phyloP scores from a whole-genome alignment of 2,797 vertebrate genomes.

The Danio kyathit region DNA sequence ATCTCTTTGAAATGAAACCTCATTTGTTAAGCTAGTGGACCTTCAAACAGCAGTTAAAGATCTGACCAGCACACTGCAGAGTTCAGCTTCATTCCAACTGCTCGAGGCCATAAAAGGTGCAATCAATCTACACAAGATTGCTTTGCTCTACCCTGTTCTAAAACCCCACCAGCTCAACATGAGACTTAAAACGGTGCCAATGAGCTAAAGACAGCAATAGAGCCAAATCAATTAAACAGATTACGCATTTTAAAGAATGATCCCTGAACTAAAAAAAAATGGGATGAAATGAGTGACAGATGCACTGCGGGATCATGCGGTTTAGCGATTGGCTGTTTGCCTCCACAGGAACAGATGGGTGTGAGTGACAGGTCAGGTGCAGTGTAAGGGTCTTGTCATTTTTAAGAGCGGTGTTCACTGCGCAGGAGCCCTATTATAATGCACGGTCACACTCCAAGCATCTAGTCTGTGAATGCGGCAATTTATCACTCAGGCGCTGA shows the following conservation, averaged over 20 bases:
- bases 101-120: background rate
- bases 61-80: background rate
- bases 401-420: conserved; percentile 4
- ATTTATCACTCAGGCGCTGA: conserved; percentile 31
- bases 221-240: conserved; percentile 12
- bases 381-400: conserved; percentile 25
- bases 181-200: background rate
- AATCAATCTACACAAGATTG: conserved; percentile 33
- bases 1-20: background rate
- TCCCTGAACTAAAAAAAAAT: background rate
- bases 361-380: conserved; percentile 52
- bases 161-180: background rate
- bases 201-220: background rate
- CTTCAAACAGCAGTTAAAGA: conserved; percentile 1
- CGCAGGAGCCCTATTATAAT: conserved; percentile 19
- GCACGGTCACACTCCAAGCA: conserved; percentile 3
- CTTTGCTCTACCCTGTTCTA: background rate
- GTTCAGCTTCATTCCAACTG: background rate
- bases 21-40: background rate
- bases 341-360: conserved; percentile 37
- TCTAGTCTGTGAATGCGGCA: background rate
- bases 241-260: background rate
- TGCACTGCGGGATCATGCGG: conserved; percentile 33
- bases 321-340: conserved; percentile 21
- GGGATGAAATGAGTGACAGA: conserved; percentile 29